A percentile compares a stretch with the other conserved stretches of the same genome.
These are phyloP conservation scores for Paedocypris sp. DNA, from an alignment of 2,113 vertebrate species.

Conservation along the genomic window DNA sequence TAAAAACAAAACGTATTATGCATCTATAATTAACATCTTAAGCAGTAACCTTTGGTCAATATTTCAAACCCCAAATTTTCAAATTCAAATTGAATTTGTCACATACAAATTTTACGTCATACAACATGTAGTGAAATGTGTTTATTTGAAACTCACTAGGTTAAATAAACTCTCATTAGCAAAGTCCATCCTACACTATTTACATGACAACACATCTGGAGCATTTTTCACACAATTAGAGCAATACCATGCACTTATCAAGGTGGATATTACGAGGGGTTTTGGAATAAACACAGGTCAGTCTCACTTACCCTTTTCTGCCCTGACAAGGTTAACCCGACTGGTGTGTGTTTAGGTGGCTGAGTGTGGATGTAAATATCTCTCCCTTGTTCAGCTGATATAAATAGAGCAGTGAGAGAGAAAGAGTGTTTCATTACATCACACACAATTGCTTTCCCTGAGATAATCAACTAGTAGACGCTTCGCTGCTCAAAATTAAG, in stretches of 20 bases:
- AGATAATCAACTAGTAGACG: constrained; percentile 12
- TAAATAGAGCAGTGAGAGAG: constrained; percentile 56
- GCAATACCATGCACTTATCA: not conserved
- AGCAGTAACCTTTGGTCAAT: too few relatives aligned
- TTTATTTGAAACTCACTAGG: too few relatives aligned
- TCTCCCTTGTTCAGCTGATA: constrained; percentile 48
- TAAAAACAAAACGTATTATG: too few relatives aligned
- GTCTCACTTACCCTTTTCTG: constrained; percentile 45
- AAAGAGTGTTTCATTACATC: constrained; percentile 52
- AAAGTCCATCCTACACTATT: too few relatives aligned
- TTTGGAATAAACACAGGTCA: not conserved
- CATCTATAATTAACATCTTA: too few relatives aligned
- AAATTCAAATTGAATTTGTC: too few relatives aligned
- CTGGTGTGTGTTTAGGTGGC: constrained; percentile 28
- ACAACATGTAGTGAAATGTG: too few relatives aligned
- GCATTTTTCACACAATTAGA: not conserved
- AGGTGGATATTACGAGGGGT: not conserved
- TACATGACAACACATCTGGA: too few relatives aligned
- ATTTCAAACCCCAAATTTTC: too few relatives aligned
- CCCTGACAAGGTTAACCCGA: constrained; percentile 30
- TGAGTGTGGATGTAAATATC: constrained; percentile 34
- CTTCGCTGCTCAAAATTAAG: too few relatives aligned
- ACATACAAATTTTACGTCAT: too few relatives aligned
- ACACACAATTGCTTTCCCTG: constrained; percentile 10
- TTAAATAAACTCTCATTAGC: too few relatives aligned